Evolutionary conservation across 2,888 invertebrate genomes (phyloP).

Genomic region (Abrostola tripartita): DNA sequence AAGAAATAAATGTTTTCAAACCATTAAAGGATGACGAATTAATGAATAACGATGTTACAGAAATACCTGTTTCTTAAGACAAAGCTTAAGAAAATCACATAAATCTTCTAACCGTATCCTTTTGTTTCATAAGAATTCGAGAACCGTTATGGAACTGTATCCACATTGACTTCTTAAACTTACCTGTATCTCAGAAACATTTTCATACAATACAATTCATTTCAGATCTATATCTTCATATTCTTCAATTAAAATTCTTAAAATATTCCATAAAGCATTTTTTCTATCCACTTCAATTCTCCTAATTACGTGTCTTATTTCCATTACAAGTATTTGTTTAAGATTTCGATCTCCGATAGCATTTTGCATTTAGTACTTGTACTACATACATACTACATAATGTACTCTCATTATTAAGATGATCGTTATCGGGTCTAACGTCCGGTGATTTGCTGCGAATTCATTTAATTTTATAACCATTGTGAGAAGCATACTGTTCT

Average conservation of each 20-base stretch:
- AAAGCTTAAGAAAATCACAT: not conserved
- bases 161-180: not conserved
- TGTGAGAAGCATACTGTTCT: not conserved
- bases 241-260: slow-evolving; percentile 6
- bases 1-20: not conserved
- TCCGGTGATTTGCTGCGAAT: slow-evolving; percentile 24
- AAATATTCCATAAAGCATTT: not conserved
- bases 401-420: slow-evolving; percentile 7
- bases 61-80: not conserved
- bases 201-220: slow-evolving; percentile 6
- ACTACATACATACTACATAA: too few species aligned
- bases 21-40: not conserved
- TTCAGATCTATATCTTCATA: slow-evolving; percentile 15
- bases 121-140: not conserved
- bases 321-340: not conserved
- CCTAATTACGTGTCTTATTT: slow-evolving; percentile 24
- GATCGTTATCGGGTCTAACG: slow-evolving; percentile 30
- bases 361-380: slow-evolving; percentile 10
- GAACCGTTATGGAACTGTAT: not conserved
- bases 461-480: slow-evolving; percentile 6
- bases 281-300: slow-evolving; percentile 13
- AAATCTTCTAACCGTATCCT: not conserved
- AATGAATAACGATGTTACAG: not conserved
- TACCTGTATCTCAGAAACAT: not conserved
- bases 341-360: slow-evolving; percentile 11